phyloP scores from a whole-genome alignment of 2,888 invertebrate species.

The Copidosoma aretas region DNA sequence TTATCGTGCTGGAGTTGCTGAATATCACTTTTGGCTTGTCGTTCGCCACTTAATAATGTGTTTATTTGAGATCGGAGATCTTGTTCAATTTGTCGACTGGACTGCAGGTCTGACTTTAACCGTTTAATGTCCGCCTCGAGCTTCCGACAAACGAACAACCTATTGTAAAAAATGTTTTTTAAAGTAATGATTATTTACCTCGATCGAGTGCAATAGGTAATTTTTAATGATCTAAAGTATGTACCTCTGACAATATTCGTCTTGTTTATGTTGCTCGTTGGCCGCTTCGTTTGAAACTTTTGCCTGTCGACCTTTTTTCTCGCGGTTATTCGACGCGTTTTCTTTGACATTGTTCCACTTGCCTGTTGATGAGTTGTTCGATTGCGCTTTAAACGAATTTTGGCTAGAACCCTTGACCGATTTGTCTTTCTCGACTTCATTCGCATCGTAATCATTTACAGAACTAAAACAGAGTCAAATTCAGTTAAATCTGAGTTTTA shows the following conservation, averaged over 20 bases:
- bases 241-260: constrained; percentile 65
- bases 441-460: constrained; percentile 64
- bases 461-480: constrained; percentile 52
- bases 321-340: constrained; percentile 58
- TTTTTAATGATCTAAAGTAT: constrained; percentile 15
- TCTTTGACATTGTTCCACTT: constrained; percentile 62
- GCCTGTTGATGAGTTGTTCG: constrained; percentile 58
- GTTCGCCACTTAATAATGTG: constrained; percentile 72
- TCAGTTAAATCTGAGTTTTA: not conserved
- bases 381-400: constrained; percentile 57
- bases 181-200: constrained; percentile 2
- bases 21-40: constrained; percentile 74
- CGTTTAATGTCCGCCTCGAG: constrained; percentile 77
- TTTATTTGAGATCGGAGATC: constrained; percentile 75
- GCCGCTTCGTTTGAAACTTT: constrained; percentile 59
- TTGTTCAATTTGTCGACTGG: constrained; percentile 74
- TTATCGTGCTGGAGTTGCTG: constrained; percentile 83
- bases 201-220: not conserved
- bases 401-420: constrained; percentile 57
- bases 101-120: constrained; percentile 75
- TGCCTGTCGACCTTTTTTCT: constrained; percentile 60
- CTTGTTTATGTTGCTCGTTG: constrained; percentile 61
- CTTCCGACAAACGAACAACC: constrained; percentile 65
- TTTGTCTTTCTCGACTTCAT: constrained; percentile 64
- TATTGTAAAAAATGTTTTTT: constrained; percentile 37